Percentiles rank a stretch among this genome's conserved stretches.
These are phyloP conservation scores for Dolichotis patagonum DNA, from an alignment of 2,113 vertebrate species.

Conservation along the genomic window DNA sequence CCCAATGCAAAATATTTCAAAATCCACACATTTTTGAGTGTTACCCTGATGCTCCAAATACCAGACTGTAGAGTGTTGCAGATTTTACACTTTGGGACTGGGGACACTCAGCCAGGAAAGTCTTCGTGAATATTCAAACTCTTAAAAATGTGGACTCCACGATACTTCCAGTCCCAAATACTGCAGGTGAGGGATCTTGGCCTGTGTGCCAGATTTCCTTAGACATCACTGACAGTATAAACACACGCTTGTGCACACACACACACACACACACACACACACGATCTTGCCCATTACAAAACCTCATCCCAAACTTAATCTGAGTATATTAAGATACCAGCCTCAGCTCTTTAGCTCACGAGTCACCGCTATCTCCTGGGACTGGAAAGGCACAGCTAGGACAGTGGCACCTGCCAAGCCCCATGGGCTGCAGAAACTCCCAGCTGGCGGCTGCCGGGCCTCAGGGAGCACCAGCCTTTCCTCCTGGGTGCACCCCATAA, in stretches of 20 bases:
- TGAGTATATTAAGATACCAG: background rate
- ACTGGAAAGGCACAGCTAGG: background rate
- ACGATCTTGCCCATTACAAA: background rate
- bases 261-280: background rate
- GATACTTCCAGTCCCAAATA: background rate
- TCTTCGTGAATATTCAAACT: background rate
- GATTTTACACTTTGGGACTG: background rate
- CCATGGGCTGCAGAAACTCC: background rate
- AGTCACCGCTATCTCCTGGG: background rate
- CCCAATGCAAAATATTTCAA: background rate
- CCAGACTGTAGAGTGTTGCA: background rate
- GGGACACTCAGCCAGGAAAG: background rate
- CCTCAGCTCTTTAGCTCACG: too few relatives aligned
- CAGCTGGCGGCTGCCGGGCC: background rate
- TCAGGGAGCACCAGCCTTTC: background rate
- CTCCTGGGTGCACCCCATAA: background rate
- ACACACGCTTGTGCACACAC: accelerated
- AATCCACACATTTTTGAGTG: background rate
- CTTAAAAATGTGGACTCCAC: background rate
- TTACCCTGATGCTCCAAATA: background rate
- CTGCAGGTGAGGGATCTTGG: background rate
- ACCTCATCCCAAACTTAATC: background rate
- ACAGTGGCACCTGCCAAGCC: background rate
- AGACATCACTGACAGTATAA: background rate
- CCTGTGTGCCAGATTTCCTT: background rate